Base-by-base conservation (phyloP, 2,888 invertebrate genomes). In the Frankliniella intonsa region DNA sequence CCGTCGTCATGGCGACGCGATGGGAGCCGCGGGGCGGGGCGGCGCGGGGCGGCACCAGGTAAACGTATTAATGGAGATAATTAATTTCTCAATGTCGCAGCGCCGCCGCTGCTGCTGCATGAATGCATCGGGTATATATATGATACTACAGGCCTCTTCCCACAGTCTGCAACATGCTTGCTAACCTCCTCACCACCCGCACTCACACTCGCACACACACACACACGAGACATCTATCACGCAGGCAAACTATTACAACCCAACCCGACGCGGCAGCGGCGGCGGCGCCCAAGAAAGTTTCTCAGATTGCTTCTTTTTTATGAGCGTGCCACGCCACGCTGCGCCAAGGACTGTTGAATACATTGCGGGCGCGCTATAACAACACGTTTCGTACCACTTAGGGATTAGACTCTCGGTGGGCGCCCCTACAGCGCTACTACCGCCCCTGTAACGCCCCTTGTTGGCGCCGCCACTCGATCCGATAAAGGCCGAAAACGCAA, bases 21-120 rank as follows among this genome's bases (percentile, higher is more conserved):
- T 5, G 55, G 14, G 55, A 55, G 55, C 7, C 17, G 55, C 17
- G 55, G 55, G 55, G n/a, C n/a, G n/a, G n/a, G n/a, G 17, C 1
- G 11, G 14, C 17, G 55, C 55, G 55, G 55, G n/a, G n/a, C n/a
- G n/a, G n/a, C n/a, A n/a, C n/a, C n/a, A 38, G 38, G 38, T 38
- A 38, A 38, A 38, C 38, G 38, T 76, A 76, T 76, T 76, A 76
- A 76, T 25, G 25, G 25, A 12, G 69, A 76, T 25, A 76, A 76
- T 76, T 76, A 76, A 76, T 76, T 76, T 25, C 69, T 76, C 69
- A 76, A 25, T 76, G 69, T 76, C 69, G 22, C n/a, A n/a, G 65
- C 65, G 65, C n/a, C 65, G 65, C 9, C 62, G 62, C 62, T 62
- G 14, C 62, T n/a, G 14, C 62, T 38, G 5, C 5, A 38, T 38